phyloP scores from a whole-genome alignment of 2,113 vertebrate genomes.

The Copsychus sechellarum region DNA sequence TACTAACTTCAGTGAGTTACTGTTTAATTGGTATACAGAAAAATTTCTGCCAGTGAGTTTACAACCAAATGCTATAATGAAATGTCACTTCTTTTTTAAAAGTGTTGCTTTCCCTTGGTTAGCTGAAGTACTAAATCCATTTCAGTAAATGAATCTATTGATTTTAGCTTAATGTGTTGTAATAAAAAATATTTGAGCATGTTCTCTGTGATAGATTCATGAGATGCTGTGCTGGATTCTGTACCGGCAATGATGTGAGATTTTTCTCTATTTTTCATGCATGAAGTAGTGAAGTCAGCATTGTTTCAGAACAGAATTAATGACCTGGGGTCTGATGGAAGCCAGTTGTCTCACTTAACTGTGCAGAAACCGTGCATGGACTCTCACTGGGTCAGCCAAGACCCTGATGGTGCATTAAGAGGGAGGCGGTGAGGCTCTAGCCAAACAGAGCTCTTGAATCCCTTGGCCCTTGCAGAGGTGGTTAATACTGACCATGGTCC shows the following conservation, averaged over 20 bases:
- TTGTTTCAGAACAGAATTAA: background rate
- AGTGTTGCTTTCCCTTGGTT: conserved; percentile 41
- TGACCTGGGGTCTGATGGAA: background rate
- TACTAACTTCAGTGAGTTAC: conserved; percentile 20
- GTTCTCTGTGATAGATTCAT: conserved; percentile 42
- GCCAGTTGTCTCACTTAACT: background rate
- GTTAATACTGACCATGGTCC: accelerated
- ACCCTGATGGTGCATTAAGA: background rate
- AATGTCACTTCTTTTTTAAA: conserved; percentile 34
- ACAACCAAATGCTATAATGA: conserved; percentile 24
- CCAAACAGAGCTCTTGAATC: background rate
- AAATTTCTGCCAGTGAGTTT: conserved; percentile 37
- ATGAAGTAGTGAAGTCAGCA: background rate
- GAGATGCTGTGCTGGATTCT: background rate
- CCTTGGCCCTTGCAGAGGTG: background rate
- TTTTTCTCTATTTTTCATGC: background rate
- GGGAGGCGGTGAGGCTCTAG: background rate
- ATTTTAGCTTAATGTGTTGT: conserved; percentile 39
- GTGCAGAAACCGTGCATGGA: background rate
- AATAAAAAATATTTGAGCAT: conserved; percentile 46
- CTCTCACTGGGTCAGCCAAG: background rate
- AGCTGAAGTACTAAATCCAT: conserved; percentile 43
- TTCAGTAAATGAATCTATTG: conserved; percentile 38
- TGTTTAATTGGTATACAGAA: conserved; percentile 25
- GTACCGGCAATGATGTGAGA: background rate